These are phyloP conservation scores for Dendrolimus houi DNA, from an alignment of 2,888 invertebrate genomes.

Conservation along the genomic window DNA sequence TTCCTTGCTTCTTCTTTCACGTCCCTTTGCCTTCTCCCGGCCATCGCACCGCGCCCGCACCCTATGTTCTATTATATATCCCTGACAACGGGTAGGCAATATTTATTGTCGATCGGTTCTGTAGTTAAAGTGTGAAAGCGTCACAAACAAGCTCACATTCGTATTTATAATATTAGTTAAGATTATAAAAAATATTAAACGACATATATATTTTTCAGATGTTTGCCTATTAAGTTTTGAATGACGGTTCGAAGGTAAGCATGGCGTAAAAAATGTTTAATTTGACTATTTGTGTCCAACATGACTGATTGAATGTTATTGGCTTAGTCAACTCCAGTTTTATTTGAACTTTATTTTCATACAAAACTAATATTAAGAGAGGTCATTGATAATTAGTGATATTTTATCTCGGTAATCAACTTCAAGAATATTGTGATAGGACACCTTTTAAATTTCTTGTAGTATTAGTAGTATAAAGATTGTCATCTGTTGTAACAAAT, in stretches of 20 bases:
- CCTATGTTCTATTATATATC: too few species aligned
- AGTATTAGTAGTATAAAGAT: not conserved
- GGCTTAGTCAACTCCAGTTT: slow-evolving; percentile 21
- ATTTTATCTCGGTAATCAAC: not conserved
- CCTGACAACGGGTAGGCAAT: too few species aligned
- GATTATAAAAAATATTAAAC: slow-evolving; percentile 30
- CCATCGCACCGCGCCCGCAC: too few species aligned
- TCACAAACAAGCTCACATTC: too few species aligned
- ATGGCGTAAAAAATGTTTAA: slow-evolving; percentile 17
- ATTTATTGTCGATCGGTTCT: too few species aligned
- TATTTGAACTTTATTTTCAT: slow-evolving; percentile 16
- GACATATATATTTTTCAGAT: slow-evolving; percentile 32
- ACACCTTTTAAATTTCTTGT: not conserved
- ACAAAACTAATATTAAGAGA: slow-evolving; percentile 2
- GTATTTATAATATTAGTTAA: slow-evolving; percentile 9
- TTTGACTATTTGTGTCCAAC: slow-evolving; percentile 24
- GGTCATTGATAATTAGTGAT: slow-evolving; percentile 8
- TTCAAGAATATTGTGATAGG: not conserved
- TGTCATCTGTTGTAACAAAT: not conserved
- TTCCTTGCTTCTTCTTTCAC: too few species aligned
- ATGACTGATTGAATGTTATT: slow-evolving; percentile 42
- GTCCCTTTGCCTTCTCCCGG: too few species aligned
- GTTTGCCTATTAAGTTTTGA: slow-evolving; percentile 29
- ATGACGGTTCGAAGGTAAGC: slow-evolving; percentile 28
- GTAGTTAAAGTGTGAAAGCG: slow-evolving; percentile 13